phyloP scores from a whole-genome alignment of 1,140 invertebrate species.

The Mylabris phalerata region DNA sequence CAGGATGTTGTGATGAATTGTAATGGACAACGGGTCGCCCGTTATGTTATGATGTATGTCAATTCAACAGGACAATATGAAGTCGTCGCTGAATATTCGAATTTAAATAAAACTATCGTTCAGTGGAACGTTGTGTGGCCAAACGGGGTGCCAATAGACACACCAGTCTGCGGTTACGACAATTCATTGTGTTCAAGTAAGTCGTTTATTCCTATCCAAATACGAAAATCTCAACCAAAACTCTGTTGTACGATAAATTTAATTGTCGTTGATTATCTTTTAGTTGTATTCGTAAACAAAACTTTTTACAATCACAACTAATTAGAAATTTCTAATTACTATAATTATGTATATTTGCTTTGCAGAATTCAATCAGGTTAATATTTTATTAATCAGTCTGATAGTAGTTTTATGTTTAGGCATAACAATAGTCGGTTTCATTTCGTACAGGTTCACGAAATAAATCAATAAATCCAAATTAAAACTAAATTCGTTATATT shows the following conservation, averaged over 20 bases:
- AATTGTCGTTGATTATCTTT: constrained; percentile 2
- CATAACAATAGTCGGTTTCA: constrained; percentile 18
- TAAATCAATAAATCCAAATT: background rate
- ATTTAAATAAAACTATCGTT: constrained; percentile 21
- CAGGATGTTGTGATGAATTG: constrained; percentile 32
- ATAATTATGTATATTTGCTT: constrained; percentile 14
- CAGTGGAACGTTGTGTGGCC: constrained; percentile 45
- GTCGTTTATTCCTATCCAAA: constrained; percentile 23
- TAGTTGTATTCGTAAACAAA: no score
- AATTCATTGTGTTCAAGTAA: constrained; percentile 76
- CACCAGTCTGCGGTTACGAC: constrained; percentile 88
- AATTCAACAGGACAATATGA: constrained; percentile 25
- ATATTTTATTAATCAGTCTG: constrained; percentile 22
- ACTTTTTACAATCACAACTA: no score
- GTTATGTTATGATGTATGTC: constrained; percentile 32
- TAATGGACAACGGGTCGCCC: constrained; percentile 32
- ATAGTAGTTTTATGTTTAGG: constrained; percentile 24
- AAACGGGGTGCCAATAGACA: constrained; percentile 69
- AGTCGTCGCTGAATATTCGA: constrained; percentile 32
- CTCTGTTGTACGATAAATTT: background rate
- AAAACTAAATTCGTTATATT: constrained; percentile 16
- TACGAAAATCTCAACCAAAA: background rate
- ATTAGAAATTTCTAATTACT: no score
- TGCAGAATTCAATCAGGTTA: constrained; percentile 24
- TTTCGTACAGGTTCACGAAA: constrained; percentile 27